These are phyloP conservation scores for Nothocercus julius DNA, from an alignment of 2,113 vertebrate species.

Conservation along the genomic window DNA sequence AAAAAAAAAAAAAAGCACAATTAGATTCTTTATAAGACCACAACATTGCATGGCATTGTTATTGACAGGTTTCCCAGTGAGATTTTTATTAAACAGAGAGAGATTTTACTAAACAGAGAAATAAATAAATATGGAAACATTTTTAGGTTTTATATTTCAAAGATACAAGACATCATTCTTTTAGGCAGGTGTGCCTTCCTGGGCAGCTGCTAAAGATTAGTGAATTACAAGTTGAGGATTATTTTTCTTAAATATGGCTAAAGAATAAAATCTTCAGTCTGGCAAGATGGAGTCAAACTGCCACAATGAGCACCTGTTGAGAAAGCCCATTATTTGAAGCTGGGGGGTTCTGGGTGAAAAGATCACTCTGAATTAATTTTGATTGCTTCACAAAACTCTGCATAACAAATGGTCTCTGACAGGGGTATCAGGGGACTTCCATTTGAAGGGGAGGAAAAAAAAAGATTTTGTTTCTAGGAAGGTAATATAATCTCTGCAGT, in stretches of 20 bases:
- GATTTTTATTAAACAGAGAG: neutral
- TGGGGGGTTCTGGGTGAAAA: constrained; percentile 71
- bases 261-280: constrained; percentile 80
- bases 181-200: constrained; percentile 72
- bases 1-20: neutral
- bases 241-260: constrained; percentile 70
- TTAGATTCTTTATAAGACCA: neutral
- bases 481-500: constrained; percentile 90
- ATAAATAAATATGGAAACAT: constrained; percentile 12
- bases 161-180: constrained; percentile 16
- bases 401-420: constrained; percentile 75
- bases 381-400: constrained; percentile 78
- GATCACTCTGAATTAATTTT: constrained; percentile 80
- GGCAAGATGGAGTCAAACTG: constrained; percentile 77
- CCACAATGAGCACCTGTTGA: constrained; percentile 79
- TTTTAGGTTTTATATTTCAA: neutral
- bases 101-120: constrained; percentile 6
- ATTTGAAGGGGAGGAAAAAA: constrained; percentile 64
- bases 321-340: constrained; percentile 81
- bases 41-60: neutral
- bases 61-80: neutral
- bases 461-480: constrained; percentile 81
- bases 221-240: constrained; percentile 73
- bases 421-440: constrained; percentile 74
- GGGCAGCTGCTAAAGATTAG: constrained; percentile 76